These are phyloP conservation scores for Molothrus ater DNA, from an alignment of 2,797 vertebrate species.

Conservation along the genomic window DNA sequence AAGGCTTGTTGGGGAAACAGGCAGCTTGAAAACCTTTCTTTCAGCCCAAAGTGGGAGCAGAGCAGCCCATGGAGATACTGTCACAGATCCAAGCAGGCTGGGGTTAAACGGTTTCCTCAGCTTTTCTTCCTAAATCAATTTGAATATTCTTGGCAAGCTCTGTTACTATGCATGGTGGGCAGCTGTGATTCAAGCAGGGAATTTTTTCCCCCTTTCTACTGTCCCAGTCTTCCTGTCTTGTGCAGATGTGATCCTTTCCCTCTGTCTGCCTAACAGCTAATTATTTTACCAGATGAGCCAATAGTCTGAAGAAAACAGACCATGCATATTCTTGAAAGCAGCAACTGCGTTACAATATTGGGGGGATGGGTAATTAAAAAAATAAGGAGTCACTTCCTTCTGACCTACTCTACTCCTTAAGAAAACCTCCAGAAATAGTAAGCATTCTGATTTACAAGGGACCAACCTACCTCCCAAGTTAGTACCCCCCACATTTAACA, in stretches of 20 bases:
- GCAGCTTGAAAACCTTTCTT: background rate
- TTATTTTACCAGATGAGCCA: constrained; percentile 73
- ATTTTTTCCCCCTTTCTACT: constrained; percentile 20
- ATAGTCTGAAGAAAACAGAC: constrained; percentile 65
- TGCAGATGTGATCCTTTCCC: constrained; percentile 69
- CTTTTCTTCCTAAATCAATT: constrained; percentile 69
- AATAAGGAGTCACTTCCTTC: constrained; percentile 19
- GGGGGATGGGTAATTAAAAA: background rate
- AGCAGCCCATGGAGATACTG: constrained; percentile 25
- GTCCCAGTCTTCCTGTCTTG: constrained; percentile 68
- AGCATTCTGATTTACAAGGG: background rate
- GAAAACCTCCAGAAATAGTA: constrained; percentile 13
- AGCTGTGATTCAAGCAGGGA: constrained; percentile 66
- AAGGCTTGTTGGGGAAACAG: background rate
- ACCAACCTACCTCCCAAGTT: background rate
- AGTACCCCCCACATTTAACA: background rate
- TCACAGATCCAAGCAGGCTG: constrained; percentile 60
- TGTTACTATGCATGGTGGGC: constrained; percentile 61
- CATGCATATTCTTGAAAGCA: constrained; percentile 65
- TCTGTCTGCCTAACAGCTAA: constrained; percentile 71
- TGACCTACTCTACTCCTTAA: constrained; percentile 4
- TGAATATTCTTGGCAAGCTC: constrained; percentile 68
- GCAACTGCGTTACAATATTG: constrained; percentile 20
- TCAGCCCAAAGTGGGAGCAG: constrained; percentile 14
- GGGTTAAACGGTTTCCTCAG: constrained; percentile 65